A percentile compares a stretch with the other conserved stretches of the same genome.
Evolutionary conservation across 2,888 invertebrate genomes (phyloP).

Genomic region (Heliconius cydno): DNA sequence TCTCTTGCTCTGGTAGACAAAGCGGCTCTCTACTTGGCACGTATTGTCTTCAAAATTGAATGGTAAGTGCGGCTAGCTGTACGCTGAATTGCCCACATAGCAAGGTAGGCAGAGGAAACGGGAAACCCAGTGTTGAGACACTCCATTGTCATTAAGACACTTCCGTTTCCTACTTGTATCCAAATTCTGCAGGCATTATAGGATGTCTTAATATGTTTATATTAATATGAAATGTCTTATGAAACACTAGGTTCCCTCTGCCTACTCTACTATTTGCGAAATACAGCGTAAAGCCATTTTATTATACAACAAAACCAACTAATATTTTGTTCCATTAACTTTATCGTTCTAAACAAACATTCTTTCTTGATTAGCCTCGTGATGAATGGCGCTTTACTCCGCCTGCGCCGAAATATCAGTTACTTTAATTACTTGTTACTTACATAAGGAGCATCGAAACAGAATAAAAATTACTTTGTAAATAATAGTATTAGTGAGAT

Average conservation of each 20-base stretch:
- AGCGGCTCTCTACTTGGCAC: no score
- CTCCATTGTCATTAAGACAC: no score
- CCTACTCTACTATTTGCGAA: not conserved
- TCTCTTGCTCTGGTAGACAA: no score
- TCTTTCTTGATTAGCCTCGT: constrained; percentile 10
- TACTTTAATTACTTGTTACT: constrained; percentile 7
- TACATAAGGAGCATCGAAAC: not conserved
- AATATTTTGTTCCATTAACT: not conserved
- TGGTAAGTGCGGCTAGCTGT: no score
- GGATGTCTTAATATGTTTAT: no score
- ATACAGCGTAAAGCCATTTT: not conserved
- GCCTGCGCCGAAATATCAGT: constrained; percentile 7
- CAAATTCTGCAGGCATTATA: no score
- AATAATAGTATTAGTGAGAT: not conserved
- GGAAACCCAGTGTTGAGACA: no score
- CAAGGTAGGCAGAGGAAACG: no score
- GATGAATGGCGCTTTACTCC: constrained; percentile 13
- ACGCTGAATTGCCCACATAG: no score
- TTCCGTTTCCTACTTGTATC: no score
- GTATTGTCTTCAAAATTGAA: no score
- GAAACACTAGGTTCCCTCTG: not conserved
- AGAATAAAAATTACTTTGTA: no score
- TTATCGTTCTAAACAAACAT: constrained; percentile 15
- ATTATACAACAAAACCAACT: not conserved
- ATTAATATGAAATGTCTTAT: not conserved